phyloP scores from a whole-genome alignment of 2,797 vertebrate genomes.

The Hoplostethus mediterraneus region DNA sequence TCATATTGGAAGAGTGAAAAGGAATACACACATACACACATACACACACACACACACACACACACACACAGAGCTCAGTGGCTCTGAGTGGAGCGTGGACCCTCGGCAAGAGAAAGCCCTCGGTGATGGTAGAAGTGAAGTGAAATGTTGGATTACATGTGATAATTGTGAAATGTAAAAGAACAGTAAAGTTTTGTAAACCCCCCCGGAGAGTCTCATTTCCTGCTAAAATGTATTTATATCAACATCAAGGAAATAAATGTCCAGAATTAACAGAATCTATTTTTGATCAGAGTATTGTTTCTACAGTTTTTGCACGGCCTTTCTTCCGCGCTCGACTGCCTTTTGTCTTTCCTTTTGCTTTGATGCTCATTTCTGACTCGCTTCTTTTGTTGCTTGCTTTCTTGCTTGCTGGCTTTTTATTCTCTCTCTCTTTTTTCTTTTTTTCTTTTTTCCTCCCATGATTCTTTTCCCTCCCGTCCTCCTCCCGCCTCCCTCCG shows the following conservation, averaged over 20 bases:
- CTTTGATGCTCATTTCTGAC: constrained; percentile 62
- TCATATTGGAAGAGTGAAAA: neutral
- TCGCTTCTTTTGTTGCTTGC: constrained; percentile 79
- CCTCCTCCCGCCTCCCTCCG: constrained; percentile 69
- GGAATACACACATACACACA: neutral
- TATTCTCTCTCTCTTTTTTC: constrained; percentile 46
- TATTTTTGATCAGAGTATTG: neutral
- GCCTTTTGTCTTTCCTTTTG: constrained; percentile 56
- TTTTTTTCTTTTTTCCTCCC: constrained; percentile 41
- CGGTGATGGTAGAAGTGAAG: neutral
- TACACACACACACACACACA: neutral
- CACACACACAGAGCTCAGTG: neutral
- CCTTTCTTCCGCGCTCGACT: constrained; percentile 73
- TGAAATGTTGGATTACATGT: too few relatives aligned
- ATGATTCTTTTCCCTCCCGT: constrained; percentile 72
- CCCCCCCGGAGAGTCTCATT: too few relatives aligned
- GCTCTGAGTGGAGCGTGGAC: neutral
- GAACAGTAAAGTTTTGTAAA: too few relatives aligned
- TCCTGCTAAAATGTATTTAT: too few relatives aligned
- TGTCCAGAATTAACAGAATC: neutral
- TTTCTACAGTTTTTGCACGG: neutral
- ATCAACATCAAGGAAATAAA: neutral
- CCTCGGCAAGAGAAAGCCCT: neutral
- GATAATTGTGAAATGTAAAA: too few relatives aligned
- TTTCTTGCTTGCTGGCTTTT: constrained; percentile 69